A percentile compares a stretch with the other conserved stretches of the same genome.
Evolutionary conservation across 2,888 invertebrate species (phyloP).

Genomic region (Caradrina clavipalpis): DNA sequence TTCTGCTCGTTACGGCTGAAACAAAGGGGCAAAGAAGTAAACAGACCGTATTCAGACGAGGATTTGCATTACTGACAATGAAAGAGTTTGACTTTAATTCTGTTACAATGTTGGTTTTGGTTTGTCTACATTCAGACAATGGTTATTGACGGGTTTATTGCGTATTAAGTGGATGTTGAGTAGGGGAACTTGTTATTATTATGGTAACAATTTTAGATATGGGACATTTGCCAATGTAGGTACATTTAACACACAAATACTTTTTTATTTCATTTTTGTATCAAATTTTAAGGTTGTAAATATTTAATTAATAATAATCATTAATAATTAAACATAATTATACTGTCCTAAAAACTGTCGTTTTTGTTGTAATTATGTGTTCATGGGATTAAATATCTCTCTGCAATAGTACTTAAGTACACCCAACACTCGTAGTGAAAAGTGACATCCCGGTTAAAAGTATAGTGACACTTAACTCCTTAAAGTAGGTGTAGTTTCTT

Average conservation of each 20-base stretch:
- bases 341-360: no score
- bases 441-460: no score
- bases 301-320: no score
- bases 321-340: no score
- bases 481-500: no score
- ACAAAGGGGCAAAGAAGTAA: slow-evolving; percentile 89
- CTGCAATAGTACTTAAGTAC: no score
- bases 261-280: no score
- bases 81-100: slow-evolving; percentile 79
- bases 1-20: slow-evolving; percentile 90
- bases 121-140: slow-evolving; percentile 50
- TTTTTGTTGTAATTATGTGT: no score
- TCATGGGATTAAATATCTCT: no score
- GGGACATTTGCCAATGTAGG: not conserved
- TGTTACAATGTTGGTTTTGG: slow-evolving; percentile 68
- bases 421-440: no score
- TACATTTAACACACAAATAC: not conserved
- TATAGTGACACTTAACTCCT: no score
- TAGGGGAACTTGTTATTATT: slow-evolving; percentile 9
- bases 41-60: slow-evolving; percentile 86
- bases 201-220: not conserved
- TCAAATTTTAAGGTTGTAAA: no score
- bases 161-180: slow-evolving; percentile 32
- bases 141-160: slow-evolving; percentile 52
- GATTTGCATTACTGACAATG: slow-evolving; percentile 86